A percentile compares a stretch with the other conserved stretches of the same genome.
These are phyloP conservation scores for Chauna torquata DNA, from an alignment of 2,113 vertebrate genomes.

Conservation along the genomic window DNA sequence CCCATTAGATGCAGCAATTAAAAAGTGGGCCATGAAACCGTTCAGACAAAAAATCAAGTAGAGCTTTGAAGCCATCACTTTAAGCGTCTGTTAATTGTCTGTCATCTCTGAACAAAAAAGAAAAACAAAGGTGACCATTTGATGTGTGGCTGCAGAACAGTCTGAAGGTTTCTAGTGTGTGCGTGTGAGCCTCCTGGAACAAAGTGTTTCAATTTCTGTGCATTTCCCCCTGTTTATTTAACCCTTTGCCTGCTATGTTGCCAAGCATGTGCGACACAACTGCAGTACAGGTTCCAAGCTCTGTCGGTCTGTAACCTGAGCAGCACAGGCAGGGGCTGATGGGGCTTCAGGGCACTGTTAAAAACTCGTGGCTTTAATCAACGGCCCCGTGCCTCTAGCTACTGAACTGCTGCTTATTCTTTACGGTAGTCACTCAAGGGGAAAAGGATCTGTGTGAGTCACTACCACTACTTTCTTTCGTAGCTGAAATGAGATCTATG, in stretches of 20 bases:
- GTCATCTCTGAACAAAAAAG: not conserved
- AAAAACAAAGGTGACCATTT: not conserved
- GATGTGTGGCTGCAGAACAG: not conserved
- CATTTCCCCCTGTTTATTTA: not conserved
- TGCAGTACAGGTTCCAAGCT: not conserved
- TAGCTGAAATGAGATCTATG: not conserved
- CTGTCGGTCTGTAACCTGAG: not conserved
- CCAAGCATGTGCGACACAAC: too few relatives aligned
- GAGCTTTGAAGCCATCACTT: not conserved
- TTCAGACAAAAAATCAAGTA: slow-evolving; percentile 23
- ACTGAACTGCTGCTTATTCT: not conserved
- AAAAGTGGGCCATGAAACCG: slow-evolving; percentile 41
- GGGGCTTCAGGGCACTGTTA: not conserved
- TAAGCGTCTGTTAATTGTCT: slow-evolving; percentile 15
- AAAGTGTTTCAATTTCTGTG: not conserved
- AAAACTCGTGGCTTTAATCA: not conserved
- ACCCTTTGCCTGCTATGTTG: not conserved
- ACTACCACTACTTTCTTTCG: not conserved
- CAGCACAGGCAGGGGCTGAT: not conserved
- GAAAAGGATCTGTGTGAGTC: not conserved
- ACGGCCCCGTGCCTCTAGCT: not conserved
- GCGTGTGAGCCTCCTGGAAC: not conserved
- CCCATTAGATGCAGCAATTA: slow-evolving; percentile 52
- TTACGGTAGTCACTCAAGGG: not conserved
- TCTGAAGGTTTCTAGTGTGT: not conserved